A percentile compares a stretch with the other conserved stretches of the same genome.
Conservation (phyloP, 2,888 invertebrate species). For the Eremobia ochroleuca region DNA sequence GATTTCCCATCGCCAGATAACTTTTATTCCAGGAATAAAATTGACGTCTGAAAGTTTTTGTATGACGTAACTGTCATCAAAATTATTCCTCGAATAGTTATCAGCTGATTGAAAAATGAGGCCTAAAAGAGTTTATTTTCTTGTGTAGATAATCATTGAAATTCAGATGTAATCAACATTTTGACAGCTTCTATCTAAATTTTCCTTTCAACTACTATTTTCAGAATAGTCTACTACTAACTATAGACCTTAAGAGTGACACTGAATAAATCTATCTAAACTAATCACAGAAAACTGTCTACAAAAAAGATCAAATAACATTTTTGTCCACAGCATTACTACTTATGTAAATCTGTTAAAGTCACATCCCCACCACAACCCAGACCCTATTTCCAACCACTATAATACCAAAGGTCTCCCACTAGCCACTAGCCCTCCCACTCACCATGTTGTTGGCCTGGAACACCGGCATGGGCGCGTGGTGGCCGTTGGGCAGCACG, state of each 20-base stretch:
- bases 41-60: too few relatives aligned
- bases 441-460: constrained; percentile 90
- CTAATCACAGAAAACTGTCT: background rate
- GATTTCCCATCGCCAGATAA: too few relatives aligned
- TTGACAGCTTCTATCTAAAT: background rate
- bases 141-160: background rate
- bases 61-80: too few relatives aligned
- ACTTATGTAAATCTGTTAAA: background rate
- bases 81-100: too few relatives aligned
- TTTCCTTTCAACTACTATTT: background rate
- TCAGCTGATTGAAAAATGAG: too few relatives aligned
- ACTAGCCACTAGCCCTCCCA: background rate
- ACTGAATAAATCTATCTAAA: background rate
- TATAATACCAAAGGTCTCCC: rapidly evolving
- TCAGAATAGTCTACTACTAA: background rate
- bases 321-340: background rate
- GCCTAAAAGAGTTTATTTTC: background rate
- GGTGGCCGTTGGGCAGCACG: constrained; percentile 89
- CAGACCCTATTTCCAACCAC: background rate
- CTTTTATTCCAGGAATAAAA: too few relatives aligned
- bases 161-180: too few relatives aligned
- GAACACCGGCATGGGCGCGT: constrained; percentile 86
- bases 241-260: background rate
- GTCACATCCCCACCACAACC: constrained; percentile 10
- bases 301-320: background rate